Conservation (phyloP, 53 echinoderm and acorn worm species). For the Holothuria leucospilota region DNA sequence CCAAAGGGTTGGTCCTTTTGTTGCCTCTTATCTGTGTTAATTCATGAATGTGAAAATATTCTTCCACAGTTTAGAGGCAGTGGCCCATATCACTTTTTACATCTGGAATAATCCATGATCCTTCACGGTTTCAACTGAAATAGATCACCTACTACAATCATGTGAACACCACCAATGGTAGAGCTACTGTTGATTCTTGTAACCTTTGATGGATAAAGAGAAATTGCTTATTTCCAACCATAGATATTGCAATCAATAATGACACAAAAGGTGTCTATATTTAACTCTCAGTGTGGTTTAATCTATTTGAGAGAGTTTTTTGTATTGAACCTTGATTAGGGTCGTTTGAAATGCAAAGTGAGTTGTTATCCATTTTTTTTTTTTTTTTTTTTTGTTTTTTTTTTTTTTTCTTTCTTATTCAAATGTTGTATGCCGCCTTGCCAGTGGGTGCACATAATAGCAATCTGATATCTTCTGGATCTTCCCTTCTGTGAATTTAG, state of each 20-base stretch:
- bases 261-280: constrained; percentile 31
- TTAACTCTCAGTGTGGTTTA: constrained; percentile 48
- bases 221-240: constrained; percentile 57
- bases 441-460: constrained; percentile 58
- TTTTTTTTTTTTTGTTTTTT: too few relatives aligned
- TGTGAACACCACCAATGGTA: constrained; percentile 39
- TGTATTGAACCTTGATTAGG: constrained; percentile 43
- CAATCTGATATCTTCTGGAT: constrained; percentile 48
- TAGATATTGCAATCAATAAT: constrained; percentile 60
- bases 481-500: constrained; percentile 6
- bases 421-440: constrained; percentile 62
- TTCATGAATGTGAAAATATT: constrained; percentile 12
- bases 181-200: background rate
- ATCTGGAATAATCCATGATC: constrained; percentile 59
- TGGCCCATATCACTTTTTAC: constrained; percentile 43
- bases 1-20: constrained; percentile 46
- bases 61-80: constrained; percentile 9
- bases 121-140: constrained; percentile 59
- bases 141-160: constrained; percentile 42
- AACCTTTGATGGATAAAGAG: constrained; percentile 34
- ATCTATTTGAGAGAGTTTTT: background rate
- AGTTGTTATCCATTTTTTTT: background rate
- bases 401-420: too few relatives aligned
- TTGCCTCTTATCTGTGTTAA: constrained; percentile 38
- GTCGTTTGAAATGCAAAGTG: constrained; percentile 42